These are phyloP conservation scores for Propithecus perrieri DNA, from an alignment of 2,797 vertebrate species.

Conservation along the genomic window DNA sequence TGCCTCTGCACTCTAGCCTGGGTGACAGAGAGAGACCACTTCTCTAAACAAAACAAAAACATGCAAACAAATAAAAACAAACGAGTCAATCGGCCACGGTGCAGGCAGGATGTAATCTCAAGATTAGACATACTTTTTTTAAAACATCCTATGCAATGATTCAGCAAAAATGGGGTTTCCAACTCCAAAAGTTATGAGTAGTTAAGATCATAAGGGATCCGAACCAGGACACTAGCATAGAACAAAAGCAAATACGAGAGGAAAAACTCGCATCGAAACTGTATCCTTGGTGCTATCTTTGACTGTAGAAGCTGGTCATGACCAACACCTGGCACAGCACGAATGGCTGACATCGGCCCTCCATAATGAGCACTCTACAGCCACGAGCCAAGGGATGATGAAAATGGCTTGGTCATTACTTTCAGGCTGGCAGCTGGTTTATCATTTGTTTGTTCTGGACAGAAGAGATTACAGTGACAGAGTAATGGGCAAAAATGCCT, in stretches of 20 bases:
- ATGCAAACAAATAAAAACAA: not conserved
- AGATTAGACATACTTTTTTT: not conserved
- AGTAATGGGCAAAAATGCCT: not conserved
- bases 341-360: not conserved
- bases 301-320: not conserved
- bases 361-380: not conserved
- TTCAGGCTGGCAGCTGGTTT: slow-evolving; percentile 27
- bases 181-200: not conserved
- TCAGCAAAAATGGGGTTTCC: not conserved
- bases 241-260: not conserved
- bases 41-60: not conserved
- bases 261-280: not conserved
- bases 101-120: not conserved
- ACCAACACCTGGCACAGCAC: not conserved
- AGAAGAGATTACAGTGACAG: not conserved
- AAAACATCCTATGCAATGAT: not conserved
- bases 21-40: not conserved
- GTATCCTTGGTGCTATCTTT: not conserved
- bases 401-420: not conserved
- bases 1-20: not conserved
- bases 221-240: not conserved
- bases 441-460: slow-evolving; percentile 53
- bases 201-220: not conserved
- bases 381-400: not conserved
- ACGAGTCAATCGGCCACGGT: not conserved